Base-by-base conservation (phyloP, 2,113 vertebrate genomes). In the Phalacrocorax aristotelis region DNA sequence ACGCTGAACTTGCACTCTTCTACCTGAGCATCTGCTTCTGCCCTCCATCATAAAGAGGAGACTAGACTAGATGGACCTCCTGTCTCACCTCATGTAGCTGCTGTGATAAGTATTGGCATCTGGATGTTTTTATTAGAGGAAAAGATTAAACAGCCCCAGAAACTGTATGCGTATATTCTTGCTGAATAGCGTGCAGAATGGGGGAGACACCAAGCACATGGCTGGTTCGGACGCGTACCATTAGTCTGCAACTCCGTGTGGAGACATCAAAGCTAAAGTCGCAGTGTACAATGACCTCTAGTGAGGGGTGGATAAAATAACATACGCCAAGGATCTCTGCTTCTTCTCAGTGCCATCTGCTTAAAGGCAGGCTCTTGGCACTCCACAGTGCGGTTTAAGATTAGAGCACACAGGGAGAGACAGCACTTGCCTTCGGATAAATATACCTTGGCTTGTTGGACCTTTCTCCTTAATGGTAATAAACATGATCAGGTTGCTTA, bases 231-330 rank as follows among this genome's bases (percentile, higher is more conserved):
- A 27, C 44, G 27, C 3, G 0, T 5, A 2, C 29, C 19, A 1
- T 54, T 3, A n/a, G 46, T 7, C 36, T 60, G 55, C 5, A 2
- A 14, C 34, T 44, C 18, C n/a, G 68, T 1, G 18, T 71, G 62
- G 72, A 64, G 74, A 13, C 49, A 27, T 36, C 46, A 29, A 46
- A 65, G 89, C 74, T 42, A 4, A 90, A 96, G n/a, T 46, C 5
- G 1, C 71, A 64, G 94, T 38, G 4, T 34, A 72, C 89, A 51
- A 86, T 75, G 96, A 97, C 96, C 95, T 91, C 96, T 95, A 95
- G 94, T 58, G 96, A 92, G 89, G 49, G 65, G 46, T 62, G 74
- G 76, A 6, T 27, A 38, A 92, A 95, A 95, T 27, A 52, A 49
- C 89, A 76, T 7, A 34, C 7, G 34, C 9, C 30, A 10, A 6